Percentiles rank a stretch among this genome's conserved stretches.
These are phyloP conservation scores for Connochaetes taurinus DNA, from an alignment of 2,113 vertebrate species.

Conservation along the genomic window DNA sequence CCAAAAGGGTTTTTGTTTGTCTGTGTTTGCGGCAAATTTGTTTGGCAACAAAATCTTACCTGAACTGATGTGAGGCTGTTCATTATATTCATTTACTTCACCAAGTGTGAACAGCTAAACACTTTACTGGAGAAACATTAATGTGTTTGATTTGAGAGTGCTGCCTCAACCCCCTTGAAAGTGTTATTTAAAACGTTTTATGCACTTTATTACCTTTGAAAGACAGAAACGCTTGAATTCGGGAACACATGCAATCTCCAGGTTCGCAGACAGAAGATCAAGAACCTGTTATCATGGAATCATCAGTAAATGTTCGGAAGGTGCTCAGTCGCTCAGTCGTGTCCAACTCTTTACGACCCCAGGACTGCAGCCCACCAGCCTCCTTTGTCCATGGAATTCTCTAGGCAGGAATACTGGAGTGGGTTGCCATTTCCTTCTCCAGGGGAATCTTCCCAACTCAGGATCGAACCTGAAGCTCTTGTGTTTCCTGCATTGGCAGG, in stretches of 20 bases:
- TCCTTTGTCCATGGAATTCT: not conserved
- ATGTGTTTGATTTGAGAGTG: not conserved
- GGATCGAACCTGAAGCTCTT: not conserved
- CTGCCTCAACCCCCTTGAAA: not conserved
- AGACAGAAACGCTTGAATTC: not conserved
- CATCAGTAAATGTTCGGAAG: not conserved
- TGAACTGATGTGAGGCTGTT: not conserved
- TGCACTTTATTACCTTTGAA: not conserved
- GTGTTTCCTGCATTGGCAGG: not conserved
- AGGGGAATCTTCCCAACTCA: not conserved
- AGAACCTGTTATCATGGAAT: not conserved
- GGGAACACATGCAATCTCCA: not conserved
- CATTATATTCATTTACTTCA: not conserved
- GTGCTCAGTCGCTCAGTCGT: not conserved
- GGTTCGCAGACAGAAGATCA: not conserved
- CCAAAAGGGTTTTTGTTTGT: not conserved
- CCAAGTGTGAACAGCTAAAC: not conserved
- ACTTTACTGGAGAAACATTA: not conserved
- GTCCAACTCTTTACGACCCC: not conserved
- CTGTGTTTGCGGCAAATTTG: not conserved
- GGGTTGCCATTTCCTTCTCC: not conserved
- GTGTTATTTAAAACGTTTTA: not conserved
- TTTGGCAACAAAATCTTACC: not conserved
- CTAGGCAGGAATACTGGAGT: not conserved
- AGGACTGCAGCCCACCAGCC: not conserved